Evolutionary conservation across 2,113 vertebrate genomes (phyloP).

Genomic region (Tetraodon nigroviridis): DNA sequence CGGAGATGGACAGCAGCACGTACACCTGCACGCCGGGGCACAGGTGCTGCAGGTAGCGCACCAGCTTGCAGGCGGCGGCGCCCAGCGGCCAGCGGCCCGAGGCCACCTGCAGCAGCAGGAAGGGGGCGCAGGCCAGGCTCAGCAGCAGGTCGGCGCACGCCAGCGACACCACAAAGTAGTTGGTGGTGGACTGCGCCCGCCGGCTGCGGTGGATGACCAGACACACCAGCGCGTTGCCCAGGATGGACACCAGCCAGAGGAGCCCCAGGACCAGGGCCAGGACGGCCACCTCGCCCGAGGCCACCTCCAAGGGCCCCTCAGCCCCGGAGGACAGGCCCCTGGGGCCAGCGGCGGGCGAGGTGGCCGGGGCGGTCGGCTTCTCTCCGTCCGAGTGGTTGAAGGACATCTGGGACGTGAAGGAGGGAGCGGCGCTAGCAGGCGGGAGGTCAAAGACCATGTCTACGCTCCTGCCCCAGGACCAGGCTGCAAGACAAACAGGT

Average conservation of each 20-base stretch:
- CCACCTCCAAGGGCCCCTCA: slow-evolving; percentile 48
- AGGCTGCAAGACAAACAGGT: slow-evolving; percentile 44
- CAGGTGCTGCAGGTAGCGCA: slow-evolving; percentile 85
- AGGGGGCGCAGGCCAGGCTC: slow-evolving; percentile 77
- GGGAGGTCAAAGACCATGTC: slow-evolving; percentile 50
- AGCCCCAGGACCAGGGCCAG: slow-evolving; percentile 75
- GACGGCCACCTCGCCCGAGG: slow-evolving; percentile 70
- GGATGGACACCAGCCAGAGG: slow-evolving; percentile 83
- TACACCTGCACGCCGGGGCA: slow-evolving; percentile 85
- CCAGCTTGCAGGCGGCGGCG: slow-evolving; percentile 71
- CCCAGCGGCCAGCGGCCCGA: slow-evolving; percentile 80
- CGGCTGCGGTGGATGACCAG: slow-evolving; percentile 90
- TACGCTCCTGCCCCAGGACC: slow-evolving; percentile 17
- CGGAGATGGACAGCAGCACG: slow-evolving; percentile 85
- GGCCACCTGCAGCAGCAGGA: slow-evolving; percentile 81
- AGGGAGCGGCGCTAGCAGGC: slow-evolving; percentile 28
- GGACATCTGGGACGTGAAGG: slow-evolving; percentile 60
- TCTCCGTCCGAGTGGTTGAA: slow-evolving; percentile 71
- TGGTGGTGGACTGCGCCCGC: slow-evolving; percentile 88
- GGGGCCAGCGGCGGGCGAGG: slow-evolving; percentile 23
- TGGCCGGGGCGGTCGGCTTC: slow-evolving; percentile 39
- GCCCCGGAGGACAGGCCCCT: slow-evolving; percentile 42
- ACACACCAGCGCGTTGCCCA: slow-evolving; percentile 88
- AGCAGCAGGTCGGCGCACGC: slow-evolving; percentile 87
- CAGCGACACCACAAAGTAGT: slow-evolving; percentile 93